Percentiles rank a stretch among this genome's conserved stretches.
phyloP scores from a whole-genome alignment of 30 jellyfish, hydroid and myxozoan species.

The Nemopilema nomurai region DNA sequence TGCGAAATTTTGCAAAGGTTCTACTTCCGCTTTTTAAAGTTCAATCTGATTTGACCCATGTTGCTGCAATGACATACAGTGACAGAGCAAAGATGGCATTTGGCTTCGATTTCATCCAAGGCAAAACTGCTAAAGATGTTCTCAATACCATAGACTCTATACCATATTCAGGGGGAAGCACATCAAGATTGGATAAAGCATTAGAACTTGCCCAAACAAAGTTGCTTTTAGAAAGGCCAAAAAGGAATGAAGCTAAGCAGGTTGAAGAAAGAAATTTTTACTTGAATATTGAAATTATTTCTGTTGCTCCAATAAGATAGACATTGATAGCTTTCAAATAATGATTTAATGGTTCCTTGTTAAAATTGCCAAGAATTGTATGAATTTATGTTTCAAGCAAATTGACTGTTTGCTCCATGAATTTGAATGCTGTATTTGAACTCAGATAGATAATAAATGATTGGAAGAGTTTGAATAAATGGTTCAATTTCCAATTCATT shows the following conservation, averaged over 20 bases:
- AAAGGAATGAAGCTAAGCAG: constrained; percentile 48
- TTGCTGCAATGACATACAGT: constrained; percentile 94
- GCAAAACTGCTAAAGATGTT: constrained; percentile 43
- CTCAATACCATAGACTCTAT: constrained; percentile 59
- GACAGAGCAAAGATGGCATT: constrained; percentile 74
- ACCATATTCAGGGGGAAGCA: constrained; percentile 75
- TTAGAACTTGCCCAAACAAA: constrained; percentile 72
- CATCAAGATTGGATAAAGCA: constrained; percentile 87
- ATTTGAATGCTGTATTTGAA: no score
- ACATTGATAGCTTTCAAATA: no score
- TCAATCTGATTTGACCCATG: constrained; percentile 59
- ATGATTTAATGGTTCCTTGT: no score
- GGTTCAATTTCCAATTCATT: no score
- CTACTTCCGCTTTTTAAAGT: constrained; percentile 70
- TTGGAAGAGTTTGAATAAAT: no score
- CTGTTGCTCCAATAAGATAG: no score
- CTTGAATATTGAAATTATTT: no score
- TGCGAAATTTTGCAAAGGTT: constrained; percentile 64
- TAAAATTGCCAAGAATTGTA: no score
- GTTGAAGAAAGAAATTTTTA: no score
- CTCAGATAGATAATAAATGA: no score
- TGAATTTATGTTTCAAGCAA: no score
- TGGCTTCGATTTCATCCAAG: constrained; percentile 38
- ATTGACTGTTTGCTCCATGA: no score
- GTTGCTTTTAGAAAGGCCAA: constrained; percentile 8